These are phyloP conservation scores for Macquaria ambigua DNA, from an alignment of 2,113 vertebrate genomes.

Conservation along the genomic window DNA sequence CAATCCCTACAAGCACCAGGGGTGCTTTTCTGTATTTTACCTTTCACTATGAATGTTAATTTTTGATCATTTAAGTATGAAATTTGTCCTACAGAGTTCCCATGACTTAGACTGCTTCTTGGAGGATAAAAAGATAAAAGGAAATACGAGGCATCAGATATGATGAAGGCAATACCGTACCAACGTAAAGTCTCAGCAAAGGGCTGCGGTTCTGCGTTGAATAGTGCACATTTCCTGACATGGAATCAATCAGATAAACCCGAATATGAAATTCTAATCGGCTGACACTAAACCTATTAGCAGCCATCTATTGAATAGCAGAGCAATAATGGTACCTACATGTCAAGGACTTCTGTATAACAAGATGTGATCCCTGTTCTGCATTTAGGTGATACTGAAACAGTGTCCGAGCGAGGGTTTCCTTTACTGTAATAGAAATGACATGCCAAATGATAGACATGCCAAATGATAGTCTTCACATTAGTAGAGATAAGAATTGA, in stretches of 20 bases:
- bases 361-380: conserved; percentile 18
- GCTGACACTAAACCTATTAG: conserved; percentile 44
- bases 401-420: background rate
- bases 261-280: background rate
- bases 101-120: background rate
- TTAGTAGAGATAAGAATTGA: conserved; percentile 19
- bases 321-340: conserved; percentile 27
- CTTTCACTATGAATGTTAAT: background rate
- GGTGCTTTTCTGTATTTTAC: background rate
- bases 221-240: conserved; percentile 11
- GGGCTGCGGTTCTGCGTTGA: background rate
- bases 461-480: conserved; percentile 8
- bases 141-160: background rate
- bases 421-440: background rate
- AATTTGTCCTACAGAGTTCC: background rate
- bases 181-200: background rate
- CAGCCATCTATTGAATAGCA: conserved; percentile 14
- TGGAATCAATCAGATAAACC: conserved; percentile 28
- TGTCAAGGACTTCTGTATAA: conserved; percentile 30
- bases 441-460: background rate
- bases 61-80: conserved; percentile 13
- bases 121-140: background rate
- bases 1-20: background rate
- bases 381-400: background rate
- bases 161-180: background rate